Evolutionary conservation across 2,797 vertebrate species (phyloP).

Genomic region (Sebastes minor): DNA sequence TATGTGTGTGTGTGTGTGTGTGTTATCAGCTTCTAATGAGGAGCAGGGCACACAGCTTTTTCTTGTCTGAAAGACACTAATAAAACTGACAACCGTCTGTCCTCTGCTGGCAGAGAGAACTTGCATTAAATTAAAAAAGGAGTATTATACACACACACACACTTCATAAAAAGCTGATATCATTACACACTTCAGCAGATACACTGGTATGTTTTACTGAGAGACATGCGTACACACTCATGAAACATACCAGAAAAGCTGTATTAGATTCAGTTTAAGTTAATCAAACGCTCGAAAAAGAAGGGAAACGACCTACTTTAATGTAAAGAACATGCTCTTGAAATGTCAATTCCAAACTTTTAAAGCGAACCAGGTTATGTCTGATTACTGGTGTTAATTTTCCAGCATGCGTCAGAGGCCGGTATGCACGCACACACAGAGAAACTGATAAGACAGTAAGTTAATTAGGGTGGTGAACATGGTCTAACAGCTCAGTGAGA

Average conservation of each 20-base stretch:
- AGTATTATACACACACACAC: conserved; percentile 32
- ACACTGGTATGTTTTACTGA: background rate
- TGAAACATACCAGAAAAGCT: background rate
- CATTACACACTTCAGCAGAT: conserved; percentile 10
- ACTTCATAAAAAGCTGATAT: conserved; percentile 40
- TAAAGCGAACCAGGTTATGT: background rate
- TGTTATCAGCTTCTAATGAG: conserved; percentile 73
- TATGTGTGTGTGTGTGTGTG: conserved; percentile 31
- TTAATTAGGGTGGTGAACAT: conserved; percentile 81
- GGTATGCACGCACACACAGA: conserved; percentile 24
- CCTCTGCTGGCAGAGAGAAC: conserved; percentile 43
- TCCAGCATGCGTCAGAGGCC: conserved; percentile 7
- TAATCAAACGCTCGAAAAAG: background rate
- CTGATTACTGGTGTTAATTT: conserved; percentile 39
- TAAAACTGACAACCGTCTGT: conserved; percentile 74
- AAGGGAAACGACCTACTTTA: background rate
- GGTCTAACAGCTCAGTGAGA: conserved; percentile 75
- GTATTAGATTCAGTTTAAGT: background rate
- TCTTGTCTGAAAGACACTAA: conserved; percentile 74
- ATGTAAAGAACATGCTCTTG: background rate
- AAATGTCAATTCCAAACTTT: background rate
- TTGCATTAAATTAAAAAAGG: conserved; percentile 40
- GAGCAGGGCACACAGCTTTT: conserved; percentile 74
- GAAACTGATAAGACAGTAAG: conserved; percentile 77
- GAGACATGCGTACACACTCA: background rate